Evolutionary conservation across 2,888 invertebrate genomes (phyloP).

Genomic region (Amblyjoppa proteus): DNA sequence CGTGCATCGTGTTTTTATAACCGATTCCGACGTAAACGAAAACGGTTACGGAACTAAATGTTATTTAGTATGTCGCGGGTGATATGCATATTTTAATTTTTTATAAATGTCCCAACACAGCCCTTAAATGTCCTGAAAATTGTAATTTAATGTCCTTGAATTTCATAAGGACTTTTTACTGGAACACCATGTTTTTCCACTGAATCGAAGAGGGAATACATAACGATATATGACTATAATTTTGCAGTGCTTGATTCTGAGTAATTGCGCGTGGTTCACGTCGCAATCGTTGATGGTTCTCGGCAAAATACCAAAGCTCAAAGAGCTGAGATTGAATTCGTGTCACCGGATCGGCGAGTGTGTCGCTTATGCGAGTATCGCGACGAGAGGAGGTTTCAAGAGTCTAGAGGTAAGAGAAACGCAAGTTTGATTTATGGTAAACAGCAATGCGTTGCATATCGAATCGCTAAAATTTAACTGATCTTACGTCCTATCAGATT

Average conservation of each 20-base stretch:
- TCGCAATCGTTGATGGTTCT: slow-evolving; percentile 90
- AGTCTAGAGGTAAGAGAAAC: slow-evolving; percentile 85
- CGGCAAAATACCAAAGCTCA: slow-evolving; percentile 89
- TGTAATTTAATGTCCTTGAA: too few relatives aligned
- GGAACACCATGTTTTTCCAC: not conserved
- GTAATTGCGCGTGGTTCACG: slow-evolving; percentile 91
- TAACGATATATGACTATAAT: not conserved
- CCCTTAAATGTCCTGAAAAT: too few relatives aligned
- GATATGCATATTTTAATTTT: too few relatives aligned
- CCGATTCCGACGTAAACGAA: too few relatives aligned
- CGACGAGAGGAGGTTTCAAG: slow-evolving; percentile 90
- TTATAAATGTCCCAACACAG: too few relatives aligned
- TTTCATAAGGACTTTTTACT: too few relatives aligned
- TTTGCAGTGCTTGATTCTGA: slow-evolving; percentile 89
- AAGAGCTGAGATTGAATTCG: slow-evolving; percentile 88
- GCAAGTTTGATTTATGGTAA: not conserved
- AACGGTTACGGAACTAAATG: too few relatives aligned
- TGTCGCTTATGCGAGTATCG: slow-evolving; percentile 91
- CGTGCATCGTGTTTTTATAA: too few relatives aligned
- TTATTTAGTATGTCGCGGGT: too few relatives aligned
- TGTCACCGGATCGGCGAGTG: slow-evolving; percentile 90
- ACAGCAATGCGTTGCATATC: not conserved
- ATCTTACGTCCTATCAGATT: slow-evolving; percentile 78
- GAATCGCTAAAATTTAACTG: not conserved
- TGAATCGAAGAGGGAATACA: slow-evolving; percentile 50